Conservation (phyloP, 2,113 vertebrate genomes). For the Erythrocercus mccallii region DNA sequence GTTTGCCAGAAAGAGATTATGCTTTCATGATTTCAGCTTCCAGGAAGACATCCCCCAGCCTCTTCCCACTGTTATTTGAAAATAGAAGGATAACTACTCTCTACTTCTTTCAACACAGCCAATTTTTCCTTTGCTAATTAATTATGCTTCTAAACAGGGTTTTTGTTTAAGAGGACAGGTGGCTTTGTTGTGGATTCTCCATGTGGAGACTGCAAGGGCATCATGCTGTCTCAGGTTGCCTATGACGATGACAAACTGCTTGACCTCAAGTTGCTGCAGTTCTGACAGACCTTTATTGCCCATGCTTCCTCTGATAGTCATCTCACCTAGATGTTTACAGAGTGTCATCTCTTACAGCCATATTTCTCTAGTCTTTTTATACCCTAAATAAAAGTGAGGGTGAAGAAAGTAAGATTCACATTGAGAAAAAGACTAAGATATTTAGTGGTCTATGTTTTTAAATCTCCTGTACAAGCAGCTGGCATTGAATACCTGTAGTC, state of each 20-base stretch:
- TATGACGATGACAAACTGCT: not conserved
- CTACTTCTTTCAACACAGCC: not conserved
- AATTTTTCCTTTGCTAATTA: not conserved
- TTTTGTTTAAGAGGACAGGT: not conserved
- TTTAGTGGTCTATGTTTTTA: not conserved
- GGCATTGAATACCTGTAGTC: no score
- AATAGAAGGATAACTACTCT: not conserved
- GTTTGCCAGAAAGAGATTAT: not conserved
- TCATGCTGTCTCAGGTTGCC: not conserved
- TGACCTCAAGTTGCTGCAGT: not conserved
- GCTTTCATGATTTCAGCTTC: not conserved
- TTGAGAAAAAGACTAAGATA: not conserved
- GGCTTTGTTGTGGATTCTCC: not conserved
- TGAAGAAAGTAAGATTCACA: not conserved
- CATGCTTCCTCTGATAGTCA: not conserved
- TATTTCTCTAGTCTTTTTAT: not conserved
- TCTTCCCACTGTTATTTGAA: not conserved
- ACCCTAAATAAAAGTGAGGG: not conserved
- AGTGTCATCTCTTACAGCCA: not conserved
- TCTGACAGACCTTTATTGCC: not conserved
- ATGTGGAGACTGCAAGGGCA: not conserved
- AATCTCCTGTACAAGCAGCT: not conserved
- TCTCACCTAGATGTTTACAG: rapidly evolving
- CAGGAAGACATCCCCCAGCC: not conserved
- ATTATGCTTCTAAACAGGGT: not conserved